Conservation (phyloP, 1,140 invertebrate genomes). For the Tetragonula clypearis region DNA sequence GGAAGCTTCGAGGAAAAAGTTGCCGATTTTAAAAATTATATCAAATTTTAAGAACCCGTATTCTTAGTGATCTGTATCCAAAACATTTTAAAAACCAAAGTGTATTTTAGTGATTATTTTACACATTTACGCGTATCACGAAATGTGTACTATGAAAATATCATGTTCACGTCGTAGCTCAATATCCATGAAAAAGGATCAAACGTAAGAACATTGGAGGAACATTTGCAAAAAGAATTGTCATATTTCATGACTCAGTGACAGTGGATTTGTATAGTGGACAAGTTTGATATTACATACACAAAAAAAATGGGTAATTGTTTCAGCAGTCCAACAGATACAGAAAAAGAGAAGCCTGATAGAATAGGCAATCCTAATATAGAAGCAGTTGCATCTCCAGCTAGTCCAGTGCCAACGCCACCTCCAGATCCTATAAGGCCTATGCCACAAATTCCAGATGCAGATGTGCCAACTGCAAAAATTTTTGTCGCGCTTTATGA, state of each 20-base stretch:
- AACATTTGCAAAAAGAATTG: not conserved
- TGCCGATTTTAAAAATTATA: constrained; percentile 20
- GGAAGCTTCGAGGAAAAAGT: constrained; percentile 30
- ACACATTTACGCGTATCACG: constrained; percentile 21
- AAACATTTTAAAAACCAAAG: constrained; percentile 27
- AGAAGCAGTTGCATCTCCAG: constrained; percentile 84
- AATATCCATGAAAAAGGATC: constrained; percentile 27
- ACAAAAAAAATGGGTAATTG: constrained; percentile 86
- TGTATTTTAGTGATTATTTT: constrained; percentile 17
- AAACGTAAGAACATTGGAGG: constrained; percentile 34
- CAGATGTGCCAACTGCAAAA: constrained; percentile 87
- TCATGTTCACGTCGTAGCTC: constrained; percentile 5
- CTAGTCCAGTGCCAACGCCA: constrained; percentile 85
- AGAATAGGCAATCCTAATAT: constrained; percentile 84
- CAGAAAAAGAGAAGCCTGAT: constrained; percentile 85
- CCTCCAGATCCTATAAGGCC: constrained; percentile 86
- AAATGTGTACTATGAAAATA: constrained; percentile 40
- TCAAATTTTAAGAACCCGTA: constrained; percentile 23
- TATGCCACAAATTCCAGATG: constrained; percentile 84
- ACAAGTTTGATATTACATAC: constrained; percentile 20
- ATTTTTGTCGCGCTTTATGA: constrained; percentile 99
- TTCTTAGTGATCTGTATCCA: constrained; percentile 19
- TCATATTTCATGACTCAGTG: constrained; percentile 34
- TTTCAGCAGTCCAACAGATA: constrained; percentile 86
- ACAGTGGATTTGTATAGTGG: constrained; percentile 23